Conservation (phyloP, 2,113 vertebrate species). For the Seriola aureovittata region DNA sequence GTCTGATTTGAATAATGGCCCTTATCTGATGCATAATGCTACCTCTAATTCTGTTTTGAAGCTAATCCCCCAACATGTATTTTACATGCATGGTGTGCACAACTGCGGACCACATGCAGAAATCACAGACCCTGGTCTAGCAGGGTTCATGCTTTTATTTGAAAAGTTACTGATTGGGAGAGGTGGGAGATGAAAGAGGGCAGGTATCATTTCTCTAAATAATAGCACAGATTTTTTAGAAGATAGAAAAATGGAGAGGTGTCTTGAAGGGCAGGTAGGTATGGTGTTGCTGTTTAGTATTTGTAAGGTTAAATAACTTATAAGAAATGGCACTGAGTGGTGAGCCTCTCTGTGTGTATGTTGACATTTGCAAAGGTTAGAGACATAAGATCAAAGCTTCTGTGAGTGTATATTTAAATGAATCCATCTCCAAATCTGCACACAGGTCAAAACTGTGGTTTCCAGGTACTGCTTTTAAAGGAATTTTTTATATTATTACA, state of each 20-base stretch:
- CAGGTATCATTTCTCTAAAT: not conserved
- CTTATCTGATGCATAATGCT: conserved; percentile 64
- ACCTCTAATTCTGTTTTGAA: conserved; percentile 50
- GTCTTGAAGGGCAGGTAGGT: conserved; percentile 7
- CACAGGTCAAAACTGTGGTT: not conserved
- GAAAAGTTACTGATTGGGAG: conserved; percentile 31
- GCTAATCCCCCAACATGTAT: conserved; percentile 62
- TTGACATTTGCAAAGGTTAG: conserved; percentile 2
- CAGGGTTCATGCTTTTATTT: conserved; percentile 3
- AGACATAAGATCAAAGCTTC: not conserved
- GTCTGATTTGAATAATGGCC: conserved; percentile 70
- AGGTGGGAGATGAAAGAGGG: conserved; percentile 7
- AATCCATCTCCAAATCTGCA: conserved; percentile 29
- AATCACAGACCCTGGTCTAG: conserved; percentile 29
- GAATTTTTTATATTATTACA: not conserved
- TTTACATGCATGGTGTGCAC: conserved; percentile 50
- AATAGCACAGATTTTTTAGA: conserved; percentile 4
- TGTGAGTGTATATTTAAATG: not conserved
- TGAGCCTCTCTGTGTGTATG: not conserved
- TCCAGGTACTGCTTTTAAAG: not conserved
- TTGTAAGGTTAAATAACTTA: not conserved
- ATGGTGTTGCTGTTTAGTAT: not conserved
- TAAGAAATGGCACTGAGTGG: not conserved
- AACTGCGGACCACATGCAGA: conserved; percentile 43
- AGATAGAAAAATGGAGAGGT: not conserved